Percentiles rank a stretch among this genome's conserved stretches.
Evolutionary conservation across 2,797 vertebrate species (phyloP).

Genomic region (Taenioides sp.): DNA sequence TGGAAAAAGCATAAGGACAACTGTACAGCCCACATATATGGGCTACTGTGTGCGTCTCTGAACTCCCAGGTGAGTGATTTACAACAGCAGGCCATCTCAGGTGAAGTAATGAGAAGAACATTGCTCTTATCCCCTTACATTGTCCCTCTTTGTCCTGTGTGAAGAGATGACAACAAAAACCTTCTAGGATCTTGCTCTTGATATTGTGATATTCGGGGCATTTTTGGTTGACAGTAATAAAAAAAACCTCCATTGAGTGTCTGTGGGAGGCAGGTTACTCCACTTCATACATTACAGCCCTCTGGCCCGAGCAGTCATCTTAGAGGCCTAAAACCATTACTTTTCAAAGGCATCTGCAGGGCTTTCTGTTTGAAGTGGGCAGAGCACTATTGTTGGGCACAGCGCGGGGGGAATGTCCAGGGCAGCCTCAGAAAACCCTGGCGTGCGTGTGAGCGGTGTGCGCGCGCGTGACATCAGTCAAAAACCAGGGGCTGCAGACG

Average conservation of each 20-base stretch:
- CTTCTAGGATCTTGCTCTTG: conserved; percentile 24
- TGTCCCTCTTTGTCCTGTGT: conserved; percentile 1
- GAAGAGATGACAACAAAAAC: conserved; percentile 16
- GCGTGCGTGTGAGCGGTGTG: conserved; percentile 52
- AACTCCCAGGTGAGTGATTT: conserved; percentile 6
- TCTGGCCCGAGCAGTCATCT: conserved; percentile 68
- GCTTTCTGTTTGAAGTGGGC: conserved; percentile 79
- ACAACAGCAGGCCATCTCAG: conserved; percentile 3
- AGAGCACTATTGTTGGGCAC: conserved; percentile 71
- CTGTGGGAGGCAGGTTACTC: conserved; percentile 53
- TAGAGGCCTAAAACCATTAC: conserved; percentile 70
- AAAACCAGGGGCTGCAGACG: conserved; percentile 76
- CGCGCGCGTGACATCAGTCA: conserved; percentile 81
- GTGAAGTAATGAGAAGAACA: conserved; percentile 13
- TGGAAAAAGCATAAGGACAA: background rate
- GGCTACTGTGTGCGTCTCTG: background rate
- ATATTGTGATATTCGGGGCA: conserved; percentile 17
- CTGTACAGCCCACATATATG: background rate
- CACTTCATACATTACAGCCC: conserved; percentile 52
- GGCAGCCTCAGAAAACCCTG: conserved; percentile 63
- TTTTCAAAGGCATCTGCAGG: conserved; percentile 74
- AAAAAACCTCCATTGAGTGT: conserved; percentile 46
- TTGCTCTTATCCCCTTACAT: conserved; percentile 1
- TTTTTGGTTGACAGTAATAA: conserved; percentile 27
- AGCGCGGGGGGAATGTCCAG: conserved; percentile 72